Evolutionary conservation across 2,797 vertebrate genomes (phyloP).

Genomic region (Sus cebifrons): DNA sequence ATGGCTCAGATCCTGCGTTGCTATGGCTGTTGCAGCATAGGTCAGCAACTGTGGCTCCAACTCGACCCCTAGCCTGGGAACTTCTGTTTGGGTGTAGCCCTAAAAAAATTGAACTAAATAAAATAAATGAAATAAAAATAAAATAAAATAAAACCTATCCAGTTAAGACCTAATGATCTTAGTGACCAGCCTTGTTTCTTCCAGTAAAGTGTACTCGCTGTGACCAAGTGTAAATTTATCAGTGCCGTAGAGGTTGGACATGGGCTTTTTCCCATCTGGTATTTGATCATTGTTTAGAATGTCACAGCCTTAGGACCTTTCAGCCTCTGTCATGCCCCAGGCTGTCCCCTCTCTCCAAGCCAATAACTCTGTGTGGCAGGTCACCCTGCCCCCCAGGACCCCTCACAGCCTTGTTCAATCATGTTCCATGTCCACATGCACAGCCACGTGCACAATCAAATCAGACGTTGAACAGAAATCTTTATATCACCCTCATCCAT

Average conservation of each 20-base stretch:
- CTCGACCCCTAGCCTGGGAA: no score
- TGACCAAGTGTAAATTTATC: neutral
- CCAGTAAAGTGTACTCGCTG: neutral
- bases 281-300: neutral
- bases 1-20: no score
- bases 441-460: neutral
- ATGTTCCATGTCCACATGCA: neutral
- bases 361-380: rapidly evolving
- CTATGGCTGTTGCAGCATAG: no score
- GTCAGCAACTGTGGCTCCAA: no score
- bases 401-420: neutral
- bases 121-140: no score
- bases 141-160: neutral
- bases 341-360: neutral
- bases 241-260: neutral
- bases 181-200: neutral
- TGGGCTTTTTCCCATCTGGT: neutral
- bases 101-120: no score
- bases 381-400: neutral
- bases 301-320: neutral
- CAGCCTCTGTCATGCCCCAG: neutral
- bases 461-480: neutral
- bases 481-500: neutral
- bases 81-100: no score
- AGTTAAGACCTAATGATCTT: neutral